Percentiles rank a stretch among this genome's conserved stretches.
These are phyloP conservation scores for Salticus scenicus DNA, from an alignment of 2,888 invertebrate species.

Conservation along the genomic window DNA sequence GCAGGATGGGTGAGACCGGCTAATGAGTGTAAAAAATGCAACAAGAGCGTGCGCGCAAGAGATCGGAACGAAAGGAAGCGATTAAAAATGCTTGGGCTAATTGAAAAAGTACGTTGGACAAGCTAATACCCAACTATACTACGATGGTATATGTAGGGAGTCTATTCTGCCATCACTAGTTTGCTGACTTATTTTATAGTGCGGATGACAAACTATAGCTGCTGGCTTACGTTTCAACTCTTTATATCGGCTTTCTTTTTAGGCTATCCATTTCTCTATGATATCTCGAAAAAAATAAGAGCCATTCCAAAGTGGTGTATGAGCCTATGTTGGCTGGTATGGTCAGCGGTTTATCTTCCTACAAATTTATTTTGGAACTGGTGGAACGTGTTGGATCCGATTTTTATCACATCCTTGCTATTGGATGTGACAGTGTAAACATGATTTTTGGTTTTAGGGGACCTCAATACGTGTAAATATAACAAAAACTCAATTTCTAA, in stretches of 20 bases:
- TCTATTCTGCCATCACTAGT: not conserved
- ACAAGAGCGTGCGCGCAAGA: not conserved
- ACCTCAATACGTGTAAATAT: too few species aligned
- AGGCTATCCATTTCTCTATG: not conserved
- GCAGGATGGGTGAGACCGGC: not conserved
- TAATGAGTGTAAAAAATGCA: not conserved
- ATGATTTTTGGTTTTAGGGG: too few species aligned
- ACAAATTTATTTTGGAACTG: conserved; percentile 19
- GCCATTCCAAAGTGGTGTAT: not conserved
- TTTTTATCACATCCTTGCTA: not conserved
- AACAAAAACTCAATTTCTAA: too few species aligned
- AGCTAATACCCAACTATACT: not conserved
- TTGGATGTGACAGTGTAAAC: too few species aligned
- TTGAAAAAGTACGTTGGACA: not conserved
- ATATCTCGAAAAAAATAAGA: not conserved
- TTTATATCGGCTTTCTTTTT: not conserved
- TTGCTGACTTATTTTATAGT: not conserved
- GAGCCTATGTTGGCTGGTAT: not conserved
- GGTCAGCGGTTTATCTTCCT: not conserved
- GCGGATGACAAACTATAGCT: not conserved
- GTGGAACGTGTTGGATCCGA: conserved; percentile 14
- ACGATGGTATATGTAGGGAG: not conserved
- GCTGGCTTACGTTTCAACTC: not conserved
- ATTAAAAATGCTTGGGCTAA: not conserved
- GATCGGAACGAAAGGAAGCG: not conserved